These are phyloP conservation scores for Dasypogon diadema DNA, from an alignment of 2,888 invertebrate genomes.

Conservation along the genomic window DNA sequence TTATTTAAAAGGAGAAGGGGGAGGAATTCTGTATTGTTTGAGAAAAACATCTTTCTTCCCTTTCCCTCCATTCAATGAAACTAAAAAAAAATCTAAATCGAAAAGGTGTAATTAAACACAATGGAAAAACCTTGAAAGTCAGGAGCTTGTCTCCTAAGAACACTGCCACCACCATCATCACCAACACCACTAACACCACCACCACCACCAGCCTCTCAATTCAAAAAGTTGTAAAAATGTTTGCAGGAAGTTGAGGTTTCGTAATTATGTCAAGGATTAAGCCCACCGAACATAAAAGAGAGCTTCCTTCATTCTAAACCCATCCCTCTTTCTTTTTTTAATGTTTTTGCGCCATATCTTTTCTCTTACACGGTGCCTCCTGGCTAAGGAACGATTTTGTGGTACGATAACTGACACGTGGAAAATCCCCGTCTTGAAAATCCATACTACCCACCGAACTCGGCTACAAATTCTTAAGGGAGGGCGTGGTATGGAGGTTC, in stretches of 20 bases:
- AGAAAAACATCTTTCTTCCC: background rate
- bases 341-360: background rate
- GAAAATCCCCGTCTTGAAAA: background rate
- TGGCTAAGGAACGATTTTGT: conserved; percentile 19
- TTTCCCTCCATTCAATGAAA: background rate
- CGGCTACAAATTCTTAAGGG: too few relatives aligned
- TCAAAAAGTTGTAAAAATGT: background rate
- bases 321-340: background rate
- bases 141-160: background rate
- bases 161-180: too few relatives aligned
- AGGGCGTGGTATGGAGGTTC: too few relatives aligned
- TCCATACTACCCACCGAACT: too few relatives aligned
- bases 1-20: too few relatives aligned
- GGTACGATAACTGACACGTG: background rate
- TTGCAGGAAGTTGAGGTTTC: conserved; percentile 9
- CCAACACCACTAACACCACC: background rate
- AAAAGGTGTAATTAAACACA: conserved; percentile 10
- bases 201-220: background rate
- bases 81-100: background rate
- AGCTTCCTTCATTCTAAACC: background rate
- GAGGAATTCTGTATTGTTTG: too few relatives aligned
- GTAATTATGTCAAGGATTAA: conserved; percentile 37
- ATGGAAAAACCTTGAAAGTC: conserved; percentile 7
- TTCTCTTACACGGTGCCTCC: background rate
- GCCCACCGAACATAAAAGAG: background rate